Base-by-base conservation (phyloP, 2,113 vertebrate genomes). In the Percopsis transmontana region DNA sequence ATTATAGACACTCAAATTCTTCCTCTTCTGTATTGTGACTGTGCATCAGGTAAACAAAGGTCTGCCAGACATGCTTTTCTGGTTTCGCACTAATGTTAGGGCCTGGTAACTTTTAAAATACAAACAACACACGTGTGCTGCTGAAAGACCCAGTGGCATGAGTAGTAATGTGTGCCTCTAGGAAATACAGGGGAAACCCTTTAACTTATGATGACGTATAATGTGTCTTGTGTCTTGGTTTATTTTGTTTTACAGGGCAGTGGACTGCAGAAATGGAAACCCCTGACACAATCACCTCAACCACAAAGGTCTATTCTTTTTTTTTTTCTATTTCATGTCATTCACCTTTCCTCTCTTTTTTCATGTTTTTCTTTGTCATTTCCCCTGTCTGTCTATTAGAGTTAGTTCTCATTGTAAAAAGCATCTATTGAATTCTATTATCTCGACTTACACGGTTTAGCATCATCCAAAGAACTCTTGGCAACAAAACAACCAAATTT, bases 181-280 rank as follows among this genome's bases (percentile, higher is more conserved):
- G 33, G 64, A 76, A 63, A 62, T n/a, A 2, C 6, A 12, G 5
- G 14, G 64, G 75, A 61, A n/a, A 20, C 13, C 14, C 19, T 10
- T 21, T 2, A 2, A 20, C 8, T 6, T 70, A 12, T 56, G 76
- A 66, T 51, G 0, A 18, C 33, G 12, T n/a, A 11, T 52, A 10
- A 0, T 66, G 65, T 66, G 68, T 79, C 72, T 58, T 24, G 5
- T 62, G 56, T 27, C 33, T 63, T 58, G 23, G 60, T 21, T 68
- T 69, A 59, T 80, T 85, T 79, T 39, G 10, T 80, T 86, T 69
- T 2, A 7, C 77, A 98, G 96, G 93, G 91, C 0, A 81, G 88
- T 0, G 81, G 90, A 0, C 88, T 92, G 60, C 91, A 95, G 89
- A 93, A 87, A 59, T 95, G 96, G 96, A 92, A 89, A 41, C 93